A percentile compares a stretch with the other conserved stretches of the same genome.
Evolutionary conservation across 2,888 invertebrate species (phyloP).

Genomic region (Ethmia dodecea): DNA sequence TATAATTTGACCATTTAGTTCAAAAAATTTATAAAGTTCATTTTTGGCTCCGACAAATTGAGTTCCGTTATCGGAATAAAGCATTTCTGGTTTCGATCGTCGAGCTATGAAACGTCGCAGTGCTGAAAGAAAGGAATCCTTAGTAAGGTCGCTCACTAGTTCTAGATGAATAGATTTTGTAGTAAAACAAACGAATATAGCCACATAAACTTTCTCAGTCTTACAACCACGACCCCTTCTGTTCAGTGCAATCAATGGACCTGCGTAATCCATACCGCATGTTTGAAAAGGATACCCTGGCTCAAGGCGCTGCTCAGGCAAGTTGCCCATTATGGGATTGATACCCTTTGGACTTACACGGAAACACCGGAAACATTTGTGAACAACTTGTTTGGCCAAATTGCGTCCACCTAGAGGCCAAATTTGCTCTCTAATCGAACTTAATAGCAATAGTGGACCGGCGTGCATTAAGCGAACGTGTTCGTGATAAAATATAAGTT

Average conservation of each 20-base stretch:
- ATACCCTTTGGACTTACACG: constrained; percentile 5
- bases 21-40: too few relatives aligned
- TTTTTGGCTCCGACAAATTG: background rate
- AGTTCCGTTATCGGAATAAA: background rate
- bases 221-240: background rate
- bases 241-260: background rate
- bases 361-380: constrained; percentile 5
- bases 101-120: constrained; percentile 11
- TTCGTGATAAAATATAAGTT: constrained; percentile 2
- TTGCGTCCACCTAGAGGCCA: constrained; percentile 11
- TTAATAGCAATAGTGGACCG: background rate
- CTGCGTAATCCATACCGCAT: background rate
- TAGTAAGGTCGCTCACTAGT: constrained; percentile 12
- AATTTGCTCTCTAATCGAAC: constrained; percentile 1
- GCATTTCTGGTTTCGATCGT: background rate
- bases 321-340: constrained; percentile 9
- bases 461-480: constrained; percentile 7
- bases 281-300: constrained; percentile 12
- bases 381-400: constrained; percentile 4
- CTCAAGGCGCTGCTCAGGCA: constrained; percentile 9
- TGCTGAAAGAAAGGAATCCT: constrained; percentile 10
- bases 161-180: constrained; percentile 15
- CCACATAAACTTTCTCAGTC: background rate
- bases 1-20: background rate
- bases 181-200: constrained; percentile 12